These are phyloP conservation scores for Rotaria magnacalcarata DNA, from an alignment of 2,888 invertebrate genomes.

Conservation along the genomic window DNA sequence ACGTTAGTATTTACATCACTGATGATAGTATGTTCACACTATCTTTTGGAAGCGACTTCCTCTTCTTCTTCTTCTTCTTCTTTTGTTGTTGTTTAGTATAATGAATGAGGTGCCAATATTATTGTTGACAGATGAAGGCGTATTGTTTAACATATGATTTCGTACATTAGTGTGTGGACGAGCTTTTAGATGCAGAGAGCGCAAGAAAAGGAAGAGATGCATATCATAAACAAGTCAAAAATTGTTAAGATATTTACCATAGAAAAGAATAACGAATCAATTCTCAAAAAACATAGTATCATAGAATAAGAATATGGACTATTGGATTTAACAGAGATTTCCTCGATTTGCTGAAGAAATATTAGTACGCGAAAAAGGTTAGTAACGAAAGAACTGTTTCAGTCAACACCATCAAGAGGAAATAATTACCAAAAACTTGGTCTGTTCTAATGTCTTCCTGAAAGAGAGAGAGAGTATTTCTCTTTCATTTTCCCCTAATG, in stretches of 20 bases:
- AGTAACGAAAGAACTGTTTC: not conserved
- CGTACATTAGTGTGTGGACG: not conserved
- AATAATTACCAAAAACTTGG: not conserved
- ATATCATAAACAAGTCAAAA: slow-evolving; percentile 4
- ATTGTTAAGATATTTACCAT: not conserved
- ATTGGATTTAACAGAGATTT: not conserved
- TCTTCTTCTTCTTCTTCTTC: too few species aligned
- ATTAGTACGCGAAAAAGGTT: not conserved
- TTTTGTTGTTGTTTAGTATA: too few species aligned
- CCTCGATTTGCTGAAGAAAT: not conserved
- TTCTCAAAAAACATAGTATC: not conserved
- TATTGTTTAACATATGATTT: not conserved
- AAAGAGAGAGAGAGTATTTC: not conserved
- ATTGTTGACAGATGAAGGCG: not conserved
- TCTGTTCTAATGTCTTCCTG: not conserved
- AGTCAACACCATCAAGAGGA: not conserved
- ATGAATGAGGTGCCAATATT: not conserved
- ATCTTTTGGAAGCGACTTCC: not conserved
- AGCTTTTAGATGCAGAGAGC: not conserved
- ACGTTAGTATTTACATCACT: not conserved
- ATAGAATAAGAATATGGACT: not conserved
- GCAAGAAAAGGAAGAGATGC: not conserved
- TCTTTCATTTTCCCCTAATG: not conserved
- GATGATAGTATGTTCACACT: not conserved
- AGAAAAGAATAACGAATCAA: not conserved